phyloP scores from a whole-genome alignment of 1,140 invertebrate species.

The Teleogryllus occipitalis region DNA sequence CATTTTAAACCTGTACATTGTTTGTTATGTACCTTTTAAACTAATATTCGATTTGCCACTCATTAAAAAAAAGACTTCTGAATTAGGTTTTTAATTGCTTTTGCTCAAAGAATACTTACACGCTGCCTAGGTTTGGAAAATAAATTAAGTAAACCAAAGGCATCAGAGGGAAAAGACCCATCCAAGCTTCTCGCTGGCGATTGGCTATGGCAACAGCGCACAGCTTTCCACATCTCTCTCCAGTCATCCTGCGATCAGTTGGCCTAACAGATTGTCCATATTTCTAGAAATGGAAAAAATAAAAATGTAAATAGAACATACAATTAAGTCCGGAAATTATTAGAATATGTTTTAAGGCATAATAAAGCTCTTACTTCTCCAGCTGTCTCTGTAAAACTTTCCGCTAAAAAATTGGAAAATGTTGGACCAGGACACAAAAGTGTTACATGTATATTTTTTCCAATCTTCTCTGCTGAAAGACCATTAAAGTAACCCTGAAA shows the following conservation, averaged over 20 bases:
- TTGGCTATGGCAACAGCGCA: conserved; percentile 69
- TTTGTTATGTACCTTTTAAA: too few relatives aligned
- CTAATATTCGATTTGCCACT: too few relatives aligned
- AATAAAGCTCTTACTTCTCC: conserved; percentile 42
- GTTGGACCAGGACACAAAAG: conserved; percentile 70
- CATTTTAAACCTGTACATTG: too few relatives aligned
- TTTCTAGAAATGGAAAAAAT: conserved; percentile 38
- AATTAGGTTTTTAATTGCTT: too few relatives aligned
- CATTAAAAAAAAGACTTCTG: too few relatives aligned
- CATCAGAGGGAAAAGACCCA: conserved; percentile 53
- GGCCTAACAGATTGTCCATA: conserved; percentile 41
- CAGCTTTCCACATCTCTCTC: conserved; percentile 62
- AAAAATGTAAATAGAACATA: not conserved
- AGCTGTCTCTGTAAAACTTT: conserved; percentile 56
- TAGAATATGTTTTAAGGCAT: not conserved
- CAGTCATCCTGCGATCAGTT: conserved; percentile 52
- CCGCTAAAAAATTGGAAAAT: conserved; percentile 59
- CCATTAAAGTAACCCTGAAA: conserved; percentile 62
- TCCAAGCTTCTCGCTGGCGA: conserved; percentile 67
- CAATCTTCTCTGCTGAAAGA: conserved; percentile 52
- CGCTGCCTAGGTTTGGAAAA: conserved; percentile 49
- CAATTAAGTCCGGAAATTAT: not conserved
- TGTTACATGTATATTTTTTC: conserved; percentile 52
- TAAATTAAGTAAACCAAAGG: conserved; percentile 55
- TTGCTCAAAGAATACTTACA: conserved; percentile 38